Conservation (phyloP, 2,888 invertebrate genomes). For the Meganola albula region DNA sequence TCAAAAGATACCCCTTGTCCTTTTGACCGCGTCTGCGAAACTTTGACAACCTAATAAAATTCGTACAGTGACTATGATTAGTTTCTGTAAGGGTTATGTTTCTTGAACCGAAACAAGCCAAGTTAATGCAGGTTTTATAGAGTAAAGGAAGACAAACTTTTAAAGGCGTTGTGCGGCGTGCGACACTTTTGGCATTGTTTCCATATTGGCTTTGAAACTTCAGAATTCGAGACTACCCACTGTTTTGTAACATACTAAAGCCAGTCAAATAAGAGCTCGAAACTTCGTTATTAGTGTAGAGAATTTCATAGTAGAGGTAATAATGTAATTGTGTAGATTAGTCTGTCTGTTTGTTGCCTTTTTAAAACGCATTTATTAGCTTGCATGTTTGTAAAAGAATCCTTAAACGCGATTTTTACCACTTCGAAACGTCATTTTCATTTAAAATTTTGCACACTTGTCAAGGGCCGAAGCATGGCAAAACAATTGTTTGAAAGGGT, state of each 20-base stretch:
- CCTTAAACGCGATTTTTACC: no score
- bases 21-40: no score
- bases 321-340: no score
- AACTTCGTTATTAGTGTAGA: conserved; percentile 34
- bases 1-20: no score
- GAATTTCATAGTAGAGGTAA: conserved; percentile 21
- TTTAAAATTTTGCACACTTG: no score
- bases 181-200: conserved; percentile 56
- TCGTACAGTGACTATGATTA: conserved; percentile 36
- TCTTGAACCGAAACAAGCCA: conserved; percentile 35
- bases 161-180: conserved; percentile 43
- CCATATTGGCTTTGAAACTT: conserved; percentile 58
- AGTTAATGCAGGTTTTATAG: conserved; percentile 36
- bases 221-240: conserved; percentile 48
- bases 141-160: conserved; percentile 46
- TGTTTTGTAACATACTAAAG: conserved; percentile 35
- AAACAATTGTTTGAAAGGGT: no score
- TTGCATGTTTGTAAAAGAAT: no score
- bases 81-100: conserved; percentile 33
- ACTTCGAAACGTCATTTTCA: no score
- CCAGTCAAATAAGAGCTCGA: conserved; percentile 33
- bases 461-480: no score
- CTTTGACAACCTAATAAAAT: conserved; percentile 7
- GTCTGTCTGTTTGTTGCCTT: no score
- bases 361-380: no score